These are phyloP conservation scores for Acipenser transmontanus DNA, from an alignment of 2,797 vertebrate species.

Conservation along the genomic window DNA sequence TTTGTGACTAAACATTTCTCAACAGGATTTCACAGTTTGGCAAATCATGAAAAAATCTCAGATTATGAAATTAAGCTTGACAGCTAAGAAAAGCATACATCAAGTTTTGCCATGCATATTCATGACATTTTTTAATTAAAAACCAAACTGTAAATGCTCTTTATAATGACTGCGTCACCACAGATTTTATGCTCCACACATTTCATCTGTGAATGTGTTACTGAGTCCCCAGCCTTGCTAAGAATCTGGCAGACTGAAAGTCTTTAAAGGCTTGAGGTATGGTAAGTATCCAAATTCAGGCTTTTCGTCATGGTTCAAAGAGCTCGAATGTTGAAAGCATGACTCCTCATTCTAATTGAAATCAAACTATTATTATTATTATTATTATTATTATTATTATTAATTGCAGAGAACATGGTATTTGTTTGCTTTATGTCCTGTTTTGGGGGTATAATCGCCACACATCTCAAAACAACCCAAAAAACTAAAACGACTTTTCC, in stretches of 20 bases:
- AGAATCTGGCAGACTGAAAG: neutral
- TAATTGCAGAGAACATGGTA: slow-evolving; percentile 24
- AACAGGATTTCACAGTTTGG: neutral
- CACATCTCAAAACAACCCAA: too few relatives aligned
- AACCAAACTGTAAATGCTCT: slow-evolving; percentile 19
- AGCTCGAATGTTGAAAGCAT: slow-evolving; percentile 12
- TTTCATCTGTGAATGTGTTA: slow-evolving; percentile 6
- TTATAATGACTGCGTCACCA: slow-evolving; percentile 23
- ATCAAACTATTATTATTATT: slow-evolving; percentile 29
- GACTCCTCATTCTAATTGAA: slow-evolving; percentile 29
- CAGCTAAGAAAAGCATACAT: slow-evolving; percentile 7
- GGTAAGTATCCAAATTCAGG: slow-evolving; percentile 5
- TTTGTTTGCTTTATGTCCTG: neutral
- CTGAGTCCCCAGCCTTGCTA: neutral
- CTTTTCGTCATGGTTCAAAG: slow-evolving; percentile 18
- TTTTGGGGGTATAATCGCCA: too few relatives aligned
- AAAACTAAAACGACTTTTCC: too few relatives aligned
- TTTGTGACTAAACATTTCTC: too few relatives aligned
- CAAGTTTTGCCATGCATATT: slow-evolving; percentile 17
- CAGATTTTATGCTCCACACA: slow-evolving; percentile 20
- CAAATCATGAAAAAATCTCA: neutral
- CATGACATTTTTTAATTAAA: slow-evolving; percentile 25
- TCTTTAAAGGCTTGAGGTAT: neutral
- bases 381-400: slow-evolving; percentile 28
- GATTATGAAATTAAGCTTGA: neutral